A percentile compares a stretch with the other conserved stretches of the same genome.
Evolutionary conservation across 2,113 vertebrate species (phyloP).

Genomic region (Aramus guarauna): DNA sequence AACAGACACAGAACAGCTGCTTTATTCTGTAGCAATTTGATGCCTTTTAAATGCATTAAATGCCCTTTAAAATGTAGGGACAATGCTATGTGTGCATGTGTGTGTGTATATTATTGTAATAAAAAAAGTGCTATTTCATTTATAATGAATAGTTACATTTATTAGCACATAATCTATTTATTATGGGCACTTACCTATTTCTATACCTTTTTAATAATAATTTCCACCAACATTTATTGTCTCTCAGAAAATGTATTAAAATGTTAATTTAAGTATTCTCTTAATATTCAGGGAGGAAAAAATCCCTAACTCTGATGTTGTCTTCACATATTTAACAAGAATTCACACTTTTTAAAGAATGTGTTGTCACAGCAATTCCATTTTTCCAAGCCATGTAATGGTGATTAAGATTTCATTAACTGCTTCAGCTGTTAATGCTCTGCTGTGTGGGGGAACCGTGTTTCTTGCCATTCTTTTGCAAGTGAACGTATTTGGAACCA

Average conservation of each 20-base stretch:
- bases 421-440: neutral
- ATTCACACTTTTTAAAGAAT: neutral
- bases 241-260: neutral
- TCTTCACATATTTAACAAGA: neutral
- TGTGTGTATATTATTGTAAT: neutral
- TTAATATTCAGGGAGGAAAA: neutral
- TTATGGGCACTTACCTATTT: neutral
- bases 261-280: neutral
- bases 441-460: neutral
- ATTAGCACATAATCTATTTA: neutral
- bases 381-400: neutral
- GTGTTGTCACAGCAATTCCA: neutral
- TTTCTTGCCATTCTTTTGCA: neutral
- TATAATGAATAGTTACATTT: neutral
- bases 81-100: neutral
- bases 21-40: neutral
- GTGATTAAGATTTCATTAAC: neutral
- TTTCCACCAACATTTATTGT: neutral
- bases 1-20: neutral
- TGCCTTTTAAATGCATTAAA: neutral
- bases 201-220: neutral
- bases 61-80: neutral
- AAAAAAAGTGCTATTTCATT: neutral
- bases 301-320: neutral
- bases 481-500: neutral